phyloP scores from a whole-genome alignment of 1,140 invertebrate genomes.

The Epicauta chinensis region DNA sequence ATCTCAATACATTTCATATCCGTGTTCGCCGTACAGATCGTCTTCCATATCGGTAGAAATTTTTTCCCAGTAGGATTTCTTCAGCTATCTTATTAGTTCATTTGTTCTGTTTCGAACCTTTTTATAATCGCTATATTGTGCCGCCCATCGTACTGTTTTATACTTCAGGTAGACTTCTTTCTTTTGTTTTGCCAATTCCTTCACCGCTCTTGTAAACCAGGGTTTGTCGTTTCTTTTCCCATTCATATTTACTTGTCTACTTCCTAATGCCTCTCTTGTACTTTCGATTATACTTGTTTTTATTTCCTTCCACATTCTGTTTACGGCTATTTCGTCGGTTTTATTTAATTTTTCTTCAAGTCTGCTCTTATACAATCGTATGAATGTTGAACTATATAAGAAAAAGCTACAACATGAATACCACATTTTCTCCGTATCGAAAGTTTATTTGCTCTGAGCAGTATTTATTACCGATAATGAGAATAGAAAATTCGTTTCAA shows the following conservation, averaged over 20 bases:
- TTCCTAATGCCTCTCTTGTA: background rate
- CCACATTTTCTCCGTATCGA: too few species aligned
- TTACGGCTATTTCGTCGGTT: background rate
- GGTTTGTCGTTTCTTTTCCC: too few species aligned
- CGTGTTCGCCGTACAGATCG: background rate
- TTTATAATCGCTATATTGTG: too few species aligned
- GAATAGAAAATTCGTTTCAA: too few species aligned
- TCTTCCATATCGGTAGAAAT: background rate
- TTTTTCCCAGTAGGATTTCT: background rate
- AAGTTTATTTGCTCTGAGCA: too few species aligned
- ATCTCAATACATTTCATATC: background rate
- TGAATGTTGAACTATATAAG: too few species aligned
- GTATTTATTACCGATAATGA: too few species aligned
- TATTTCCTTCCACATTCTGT: background rate
- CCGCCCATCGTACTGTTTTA: background rate
- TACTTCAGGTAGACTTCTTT: too few species aligned
- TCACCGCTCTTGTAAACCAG: background rate
- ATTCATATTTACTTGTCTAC: too few species aligned
- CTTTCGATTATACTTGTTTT: background rate
- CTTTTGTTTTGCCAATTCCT: background rate
- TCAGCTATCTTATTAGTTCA: background rate
- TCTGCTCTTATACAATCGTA: too few species aligned
- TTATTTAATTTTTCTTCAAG: background rate
- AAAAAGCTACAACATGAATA: too few species aligned
- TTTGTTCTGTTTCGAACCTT: too few species aligned